Percentiles rank a stretch among this genome's conserved stretches.
Evolutionary conservation across 2,888 invertebrate genomes (phyloP).

Genomic region (Coleophora flavipennella): DNA sequence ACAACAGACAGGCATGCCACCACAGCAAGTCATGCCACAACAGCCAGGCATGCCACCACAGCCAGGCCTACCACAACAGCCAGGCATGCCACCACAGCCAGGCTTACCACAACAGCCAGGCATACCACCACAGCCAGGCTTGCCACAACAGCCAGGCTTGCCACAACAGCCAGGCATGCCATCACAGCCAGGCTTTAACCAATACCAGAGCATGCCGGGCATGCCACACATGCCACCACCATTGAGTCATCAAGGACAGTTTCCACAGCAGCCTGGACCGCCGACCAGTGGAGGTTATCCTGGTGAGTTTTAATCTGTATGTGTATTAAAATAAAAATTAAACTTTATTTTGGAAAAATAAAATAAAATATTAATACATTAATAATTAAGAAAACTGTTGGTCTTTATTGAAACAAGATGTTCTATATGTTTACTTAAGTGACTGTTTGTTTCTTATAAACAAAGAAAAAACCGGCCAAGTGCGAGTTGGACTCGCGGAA

Average conservation of each 20-base stretch:
- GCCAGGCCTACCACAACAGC: slow-evolving; percentile 16
- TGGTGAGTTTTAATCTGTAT: slow-evolving; percentile 23
- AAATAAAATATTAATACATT: too few relatives aligned
- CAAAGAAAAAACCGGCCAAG: too few relatives aligned
- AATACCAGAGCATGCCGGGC: slow-evolving; percentile 36
- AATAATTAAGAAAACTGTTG: too few relatives aligned
- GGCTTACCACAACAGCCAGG: slow-evolving; percentile 9
- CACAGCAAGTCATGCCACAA: slow-evolving; percentile 18
- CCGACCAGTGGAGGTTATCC: slow-evolving; percentile 32
- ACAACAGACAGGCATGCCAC: slow-evolving; percentile 15
- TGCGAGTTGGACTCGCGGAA: too few relatives aligned
- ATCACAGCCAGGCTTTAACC: slow-evolving; percentile 14
- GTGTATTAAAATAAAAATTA: too few relatives aligned
- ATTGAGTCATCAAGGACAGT: slow-evolving; percentile 39
- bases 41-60: slow-evolving; percentile 23
- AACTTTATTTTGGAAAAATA: too few relatives aligned
- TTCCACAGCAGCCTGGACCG: slow-evolving; percentile 29
- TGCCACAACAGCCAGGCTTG: slow-evolving; percentile 15
- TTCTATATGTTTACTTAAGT: too few relatives aligned
- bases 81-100: slow-evolving; percentile 13
- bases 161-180: slow-evolving; percentile 4
- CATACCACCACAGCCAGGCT: slow-evolving; percentile 2
- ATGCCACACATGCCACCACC: slow-evolving; percentile 65
- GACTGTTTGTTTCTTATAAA: too few relatives aligned
- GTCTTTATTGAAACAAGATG: too few relatives aligned